phyloP scores from a whole-genome alignment of 2,888 invertebrate species.

The Brachypalpus laphriformis region DNA sequence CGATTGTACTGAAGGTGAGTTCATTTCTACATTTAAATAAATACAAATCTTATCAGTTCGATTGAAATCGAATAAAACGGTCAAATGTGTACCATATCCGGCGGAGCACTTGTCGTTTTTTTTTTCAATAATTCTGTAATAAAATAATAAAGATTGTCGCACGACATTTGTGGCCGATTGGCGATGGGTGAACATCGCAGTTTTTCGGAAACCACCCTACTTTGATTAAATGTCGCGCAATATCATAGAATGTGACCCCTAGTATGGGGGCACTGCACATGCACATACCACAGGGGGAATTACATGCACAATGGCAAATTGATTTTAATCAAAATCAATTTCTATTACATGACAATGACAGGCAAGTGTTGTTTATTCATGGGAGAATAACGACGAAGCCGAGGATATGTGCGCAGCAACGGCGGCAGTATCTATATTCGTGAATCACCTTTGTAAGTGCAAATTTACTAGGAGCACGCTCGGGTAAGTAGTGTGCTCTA shows the following conservation, averaged over 20 bases:
- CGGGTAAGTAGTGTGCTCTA: background rate
- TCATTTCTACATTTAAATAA: constrained; percentile 4
- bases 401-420: constrained; percentile 42
- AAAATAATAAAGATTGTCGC: background rate
- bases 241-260: background rate
- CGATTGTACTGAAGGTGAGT: constrained; percentile 82
- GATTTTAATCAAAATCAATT: constrained; percentile 80
- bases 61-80: background rate
- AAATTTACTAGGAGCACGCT: background rate
- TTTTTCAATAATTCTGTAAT: too few relatives aligned
- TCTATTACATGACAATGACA: constrained; percentile 63
- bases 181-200: too few relatives aligned
- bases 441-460: constrained; percentile 48
- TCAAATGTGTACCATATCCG: background rate
- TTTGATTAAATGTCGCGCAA: background rate
- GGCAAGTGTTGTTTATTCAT: constrained; percentile 22
- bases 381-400: too few relatives aligned
- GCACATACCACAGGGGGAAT: background rate
- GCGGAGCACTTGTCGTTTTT: background rate
- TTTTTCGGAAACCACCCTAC: background rate
- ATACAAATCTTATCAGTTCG: constrained; percentile 2
- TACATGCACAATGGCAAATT: constrained; percentile 76
- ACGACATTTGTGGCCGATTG: too few relatives aligned
- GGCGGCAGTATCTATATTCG: background rate
- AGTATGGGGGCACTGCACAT: background rate